Evolutionary conservation across 2,113 vertebrate genomes (phyloP).

Genomic region (Corvus cornix): DNA sequence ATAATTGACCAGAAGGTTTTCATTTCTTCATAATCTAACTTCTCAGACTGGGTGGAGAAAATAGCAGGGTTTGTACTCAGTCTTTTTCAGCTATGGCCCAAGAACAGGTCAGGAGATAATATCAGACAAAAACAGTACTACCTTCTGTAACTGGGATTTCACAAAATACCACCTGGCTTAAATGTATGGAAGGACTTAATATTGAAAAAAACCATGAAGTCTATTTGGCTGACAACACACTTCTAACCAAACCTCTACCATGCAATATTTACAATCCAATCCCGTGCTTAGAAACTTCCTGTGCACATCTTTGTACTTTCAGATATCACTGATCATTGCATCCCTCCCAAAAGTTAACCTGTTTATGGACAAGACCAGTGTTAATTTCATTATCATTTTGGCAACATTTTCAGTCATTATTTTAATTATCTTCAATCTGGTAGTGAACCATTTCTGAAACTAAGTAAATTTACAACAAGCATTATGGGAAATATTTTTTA

Average conservation of each 20-base stretch:
- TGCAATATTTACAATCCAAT: background rate
- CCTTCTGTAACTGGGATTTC: background rate
- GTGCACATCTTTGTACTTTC: background rate
- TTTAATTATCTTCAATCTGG: background rate
- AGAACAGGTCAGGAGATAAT: background rate
- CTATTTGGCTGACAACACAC: background rate
- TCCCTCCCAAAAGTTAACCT: background rate
- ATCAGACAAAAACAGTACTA: background rate
- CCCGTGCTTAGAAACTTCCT: background rate
- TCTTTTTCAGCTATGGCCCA: background rate
- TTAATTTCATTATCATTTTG: slow-evolving; percentile 51
- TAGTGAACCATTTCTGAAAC: background rate
- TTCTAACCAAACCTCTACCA: background rate
- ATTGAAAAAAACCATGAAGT: background rate
- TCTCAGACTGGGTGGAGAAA: background rate
- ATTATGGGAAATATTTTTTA: background rate
- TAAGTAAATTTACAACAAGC: slow-evolving; percentile 3
- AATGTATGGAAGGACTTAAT: background rate
- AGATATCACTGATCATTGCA: background rate
- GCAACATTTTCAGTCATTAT: slow-evolving; percentile 19
- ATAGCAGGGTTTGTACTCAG: background rate
- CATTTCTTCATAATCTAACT: background rate
- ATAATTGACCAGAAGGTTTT: background rate
- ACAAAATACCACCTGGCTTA: background rate
- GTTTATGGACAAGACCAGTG: background rate